These are phyloP conservation scores for Mycetomoellerius zeteki DNA, from an alignment of 1,140 invertebrate species.

Conservation along the genomic window DNA sequence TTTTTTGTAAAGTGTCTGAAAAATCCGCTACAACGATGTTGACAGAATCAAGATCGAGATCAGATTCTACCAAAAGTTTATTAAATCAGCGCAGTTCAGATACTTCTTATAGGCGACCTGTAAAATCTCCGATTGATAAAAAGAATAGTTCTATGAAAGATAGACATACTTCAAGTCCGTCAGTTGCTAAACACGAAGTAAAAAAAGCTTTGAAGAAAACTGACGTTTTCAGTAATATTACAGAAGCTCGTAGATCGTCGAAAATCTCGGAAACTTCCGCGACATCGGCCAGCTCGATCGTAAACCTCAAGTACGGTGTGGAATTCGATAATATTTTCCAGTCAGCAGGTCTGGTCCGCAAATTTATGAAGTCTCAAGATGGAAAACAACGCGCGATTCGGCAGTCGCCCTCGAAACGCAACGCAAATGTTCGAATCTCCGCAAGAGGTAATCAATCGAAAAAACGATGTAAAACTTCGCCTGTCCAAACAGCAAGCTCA, in stretches of 20 bases:
- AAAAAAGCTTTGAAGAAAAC: not conserved
- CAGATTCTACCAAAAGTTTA: not conserved
- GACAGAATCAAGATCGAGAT: not conserved
- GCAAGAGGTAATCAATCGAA: not conserved
- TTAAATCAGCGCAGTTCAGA: slow-evolving; percentile 8
- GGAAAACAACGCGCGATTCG: not conserved
- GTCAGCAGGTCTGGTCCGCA: slow-evolving; percentile 60
- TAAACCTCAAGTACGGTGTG: not conserved
- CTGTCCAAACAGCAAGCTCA: not conserved
- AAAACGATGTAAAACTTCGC: not conserved
- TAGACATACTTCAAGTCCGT: not conserved
- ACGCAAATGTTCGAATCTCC: not conserved
- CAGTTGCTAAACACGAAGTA: not conserved
- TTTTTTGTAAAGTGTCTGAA: slow-evolving; percentile 39
- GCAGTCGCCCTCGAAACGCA: slow-evolving; percentile 8
- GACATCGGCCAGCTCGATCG: not conserved
- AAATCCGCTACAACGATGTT: slow-evolving; percentile 31
- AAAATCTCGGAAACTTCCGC: slow-evolving; percentile 31
- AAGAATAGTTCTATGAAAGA: not conserved
- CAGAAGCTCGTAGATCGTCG: slow-evolving; percentile 21
- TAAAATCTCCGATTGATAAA: slow-evolving; percentile 1
- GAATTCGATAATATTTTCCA: slow-evolving; percentile 44
- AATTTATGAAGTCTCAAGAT: slow-evolving; percentile 49
- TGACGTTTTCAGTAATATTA: not conserved
- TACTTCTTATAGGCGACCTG: not conserved